Evolutionary conservation across 2,888 invertebrate genomes (phyloP), one percentile per base, ranked within the genome.

Genomic region (Meganola albula): DNA sequence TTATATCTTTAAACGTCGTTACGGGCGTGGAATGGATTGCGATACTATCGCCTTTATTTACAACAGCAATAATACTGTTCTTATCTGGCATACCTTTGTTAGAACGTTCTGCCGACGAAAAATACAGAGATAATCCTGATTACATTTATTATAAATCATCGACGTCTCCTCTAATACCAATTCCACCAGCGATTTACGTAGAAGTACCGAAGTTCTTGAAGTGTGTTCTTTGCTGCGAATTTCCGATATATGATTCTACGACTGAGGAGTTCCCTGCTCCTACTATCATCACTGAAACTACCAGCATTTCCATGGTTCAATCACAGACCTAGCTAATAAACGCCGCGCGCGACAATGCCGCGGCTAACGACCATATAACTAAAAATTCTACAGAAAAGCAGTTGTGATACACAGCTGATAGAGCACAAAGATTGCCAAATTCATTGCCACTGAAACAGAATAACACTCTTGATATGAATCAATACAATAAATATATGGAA

Each of bases 41-140:
- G 6, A 91, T 95, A 51, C 87, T 95, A 53, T 96, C 95, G 9
- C 96, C 96, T 4, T 80, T 96, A 37, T 97, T 97, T 73, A 96
- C 94, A 11, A 93, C 93, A 9, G 79, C 93, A 48, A 96, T 96
- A 44, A 93, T 97, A 58, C 84, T 97, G 31, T 96, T 96, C 78
- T 88, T 97, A 58, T 96, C 96, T 33, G 97, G 97, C 28, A 95
- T 97, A 74, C 97, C 97, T 12, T 78, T 95, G 40, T 87, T 96
- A 44, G 97, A 97, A 80, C 90, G 93, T 69, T 92, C 93, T 45
- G 91, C 96, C 26, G 96, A 97, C 77, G 94, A 95, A 63, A 92
- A 94, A 82, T 96, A 94, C 64, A 90, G 92, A 87, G 93, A 94
- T 75, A 92, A 93, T 76, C 90, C 93, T 33, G 93, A 94, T 62